Conservation (phyloP, 2,797 vertebrate species). For the Choloepus didactylus region DNA sequence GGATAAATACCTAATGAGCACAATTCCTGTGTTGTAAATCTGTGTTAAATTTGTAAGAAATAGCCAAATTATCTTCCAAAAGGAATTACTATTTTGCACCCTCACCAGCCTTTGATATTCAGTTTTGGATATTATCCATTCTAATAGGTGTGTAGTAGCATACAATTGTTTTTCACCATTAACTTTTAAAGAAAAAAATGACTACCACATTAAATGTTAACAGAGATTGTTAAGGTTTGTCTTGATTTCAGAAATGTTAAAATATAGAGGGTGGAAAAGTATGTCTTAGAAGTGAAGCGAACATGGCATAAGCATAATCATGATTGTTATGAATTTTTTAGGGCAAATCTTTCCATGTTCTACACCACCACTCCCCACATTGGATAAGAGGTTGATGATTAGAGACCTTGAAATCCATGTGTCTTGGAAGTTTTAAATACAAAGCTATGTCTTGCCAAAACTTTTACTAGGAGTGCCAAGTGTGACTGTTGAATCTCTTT, state of each 20-base stretch:
- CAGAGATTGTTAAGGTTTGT: not conserved
- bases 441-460: not conserved
- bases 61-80: too few species aligned
- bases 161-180: not conserved
- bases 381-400: not conserved
- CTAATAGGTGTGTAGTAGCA: too few species aligned
- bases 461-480: not conserved
- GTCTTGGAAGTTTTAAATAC: not conserved
- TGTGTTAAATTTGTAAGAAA: too few species aligned
- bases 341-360: not conserved
- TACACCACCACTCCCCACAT: not conserved
- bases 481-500: not conserved
- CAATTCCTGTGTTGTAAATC: too few species aligned
- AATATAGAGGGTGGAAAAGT: not conserved
- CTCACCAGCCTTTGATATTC: too few species aligned
- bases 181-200: constrained; percentile 36
- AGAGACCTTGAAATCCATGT: constrained; percentile 11
- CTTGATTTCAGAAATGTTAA: constrained; percentile 66
- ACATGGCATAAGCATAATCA: not conserved
- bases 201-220: not conserved
- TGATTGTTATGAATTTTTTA: not conserved
- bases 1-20: too few species aligned
- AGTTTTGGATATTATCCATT: too few species aligned
- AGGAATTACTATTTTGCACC: too few species aligned
- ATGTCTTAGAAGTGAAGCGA: not conserved